phyloP scores from a whole-genome alignment of 2,888 invertebrate species.

The Drosophila mulleri region DNA sequence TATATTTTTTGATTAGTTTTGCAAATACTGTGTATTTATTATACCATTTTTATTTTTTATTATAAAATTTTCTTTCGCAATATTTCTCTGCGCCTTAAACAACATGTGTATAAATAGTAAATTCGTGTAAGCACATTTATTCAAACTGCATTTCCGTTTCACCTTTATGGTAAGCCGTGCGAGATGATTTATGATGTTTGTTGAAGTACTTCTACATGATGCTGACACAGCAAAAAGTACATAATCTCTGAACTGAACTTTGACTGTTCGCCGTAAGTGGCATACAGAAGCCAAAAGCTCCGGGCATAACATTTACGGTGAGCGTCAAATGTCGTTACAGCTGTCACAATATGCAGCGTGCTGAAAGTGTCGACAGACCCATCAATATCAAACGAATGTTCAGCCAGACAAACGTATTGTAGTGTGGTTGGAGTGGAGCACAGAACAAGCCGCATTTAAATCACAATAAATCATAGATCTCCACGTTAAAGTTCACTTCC shows the following conservation, averaged over 20 bases:
- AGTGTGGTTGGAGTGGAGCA: slow-evolving; percentile 8
- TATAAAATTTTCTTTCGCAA: neutral
- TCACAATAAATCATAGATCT: slow-evolving; percentile 64
- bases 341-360: slow-evolving; percentile 52
- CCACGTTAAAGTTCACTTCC: slow-evolving; percentile 22
- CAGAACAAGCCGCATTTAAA: slow-evolving; percentile 56
- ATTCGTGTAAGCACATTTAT: neutral
- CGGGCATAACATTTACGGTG: slow-evolving; percentile 25
- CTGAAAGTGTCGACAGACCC: slow-evolving; percentile 47
- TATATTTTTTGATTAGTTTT: neutral
- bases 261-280: slow-evolving; percentile 25
- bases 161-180: slow-evolving; percentile 29
- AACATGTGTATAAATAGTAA: neutral
- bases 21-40: neutral
- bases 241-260: slow-evolving; percentile 24
- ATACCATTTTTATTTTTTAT: neutral
- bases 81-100: neutral
- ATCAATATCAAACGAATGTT: slow-evolving; percentile 63
- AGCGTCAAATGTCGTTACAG: slow-evolving; percentile 52
- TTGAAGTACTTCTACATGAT: slow-evolving; percentile 22
- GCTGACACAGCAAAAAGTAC: slow-evolving; percentile 33
- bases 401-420: slow-evolving; percentile 25
- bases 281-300: slow-evolving; percentile 19
- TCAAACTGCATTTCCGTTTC: slow-evolving; percentile 18
- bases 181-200: slow-evolving; percentile 52